Evolutionary conservation across 2,113 vertebrate species (phyloP).

Genomic region (Nyctereutes procyonoides): DNA sequence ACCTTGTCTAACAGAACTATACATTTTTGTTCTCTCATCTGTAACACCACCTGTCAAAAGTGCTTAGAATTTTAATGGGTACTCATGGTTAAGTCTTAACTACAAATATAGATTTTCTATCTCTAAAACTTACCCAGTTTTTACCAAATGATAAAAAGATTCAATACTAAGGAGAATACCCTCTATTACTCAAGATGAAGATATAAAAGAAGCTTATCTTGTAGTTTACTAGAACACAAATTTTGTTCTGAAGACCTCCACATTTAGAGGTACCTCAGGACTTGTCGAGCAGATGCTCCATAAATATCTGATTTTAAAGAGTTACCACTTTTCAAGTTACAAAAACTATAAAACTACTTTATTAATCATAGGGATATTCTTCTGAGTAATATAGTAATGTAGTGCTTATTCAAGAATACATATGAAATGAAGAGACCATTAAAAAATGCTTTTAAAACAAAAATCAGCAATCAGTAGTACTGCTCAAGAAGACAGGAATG

Average conservation of each 20-base stretch:
- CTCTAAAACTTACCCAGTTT: constrained; percentile 34
- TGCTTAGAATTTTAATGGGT: not conserved
- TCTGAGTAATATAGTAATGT: not conserved
- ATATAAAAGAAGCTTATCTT: not conserved
- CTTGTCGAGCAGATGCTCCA: not conserved
- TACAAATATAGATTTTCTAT: not conserved
- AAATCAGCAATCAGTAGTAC: not conserved
- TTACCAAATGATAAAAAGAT: not conserved
- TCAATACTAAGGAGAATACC: not conserved
- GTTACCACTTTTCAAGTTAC: not conserved
- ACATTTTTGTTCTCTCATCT: not conserved
- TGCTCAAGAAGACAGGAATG: not conserved
- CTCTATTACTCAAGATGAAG: constrained; percentile 36
- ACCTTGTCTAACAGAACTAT: not conserved
- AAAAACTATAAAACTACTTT: constrained; percentile 47
- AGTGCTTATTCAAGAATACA: not conserved
- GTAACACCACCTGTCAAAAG: not conserved
- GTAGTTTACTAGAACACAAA: not conserved
- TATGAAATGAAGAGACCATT: not conserved
- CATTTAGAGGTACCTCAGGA: constrained; percentile 15
- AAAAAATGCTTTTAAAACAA: not conserved
- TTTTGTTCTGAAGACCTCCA: constrained; percentile 30
- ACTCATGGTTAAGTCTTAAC: not conserved
- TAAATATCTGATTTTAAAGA: constrained; percentile 20
- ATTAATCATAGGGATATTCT: not conserved